Conservation (phyloP, 2,888 invertebrate genomes). For the Meiosimyza platycephala region DNA sequence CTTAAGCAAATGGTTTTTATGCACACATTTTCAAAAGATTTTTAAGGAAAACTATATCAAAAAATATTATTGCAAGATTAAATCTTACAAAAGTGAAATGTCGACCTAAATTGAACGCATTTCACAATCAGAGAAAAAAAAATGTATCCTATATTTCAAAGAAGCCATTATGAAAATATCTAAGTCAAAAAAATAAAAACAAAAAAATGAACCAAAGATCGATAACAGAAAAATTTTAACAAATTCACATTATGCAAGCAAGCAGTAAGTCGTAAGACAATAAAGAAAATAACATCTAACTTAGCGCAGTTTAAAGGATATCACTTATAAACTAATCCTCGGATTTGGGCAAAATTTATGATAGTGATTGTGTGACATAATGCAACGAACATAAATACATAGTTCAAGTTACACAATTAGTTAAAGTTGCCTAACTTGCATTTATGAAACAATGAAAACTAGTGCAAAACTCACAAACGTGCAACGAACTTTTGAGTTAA, state of each 20-base stretch:
- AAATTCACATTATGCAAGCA: constrained; percentile 37
- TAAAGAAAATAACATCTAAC: constrained; percentile 34
- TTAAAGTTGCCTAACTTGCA: neutral
- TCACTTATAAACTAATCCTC: constrained; percentile 29
- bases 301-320: constrained; percentile 29
- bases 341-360: constrained; percentile 24
- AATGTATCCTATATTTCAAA: no score
- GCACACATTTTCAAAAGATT: no score
- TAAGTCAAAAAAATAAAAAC: no score
- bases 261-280: neutral
- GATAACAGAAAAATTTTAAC: constrained; percentile 26
- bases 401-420: constrained; percentile 1
- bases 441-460: constrained; percentile 38
- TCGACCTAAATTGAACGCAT: no score
- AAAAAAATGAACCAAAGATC: neutral
- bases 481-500: constrained; percentile 9
- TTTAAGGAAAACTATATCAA: no score
- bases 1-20: no score
- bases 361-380: constrained; percentile 43
- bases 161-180: no score
- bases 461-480: constrained; percentile 34
- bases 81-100: no score
- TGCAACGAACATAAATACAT: constrained; percentile 28
- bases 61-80: no score
- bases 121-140: no score